These are phyloP conservation scores for Mirounga angustirostris DNA, from an alignment of 2,113 vertebrate species.

Conservation along the genomic window DNA sequence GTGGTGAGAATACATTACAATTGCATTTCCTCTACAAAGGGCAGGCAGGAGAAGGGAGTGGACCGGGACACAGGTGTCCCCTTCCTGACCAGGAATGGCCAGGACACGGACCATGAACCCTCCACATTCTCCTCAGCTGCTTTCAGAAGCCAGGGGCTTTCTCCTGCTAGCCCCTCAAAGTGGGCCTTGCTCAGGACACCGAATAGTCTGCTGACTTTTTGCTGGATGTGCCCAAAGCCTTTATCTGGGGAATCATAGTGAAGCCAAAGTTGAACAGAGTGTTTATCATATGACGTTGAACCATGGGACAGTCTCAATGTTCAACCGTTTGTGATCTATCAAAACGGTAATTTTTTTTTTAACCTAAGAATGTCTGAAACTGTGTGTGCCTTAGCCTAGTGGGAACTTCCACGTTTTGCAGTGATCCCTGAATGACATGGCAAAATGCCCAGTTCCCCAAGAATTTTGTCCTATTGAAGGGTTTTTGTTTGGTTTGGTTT, in stretches of 20 bases:
- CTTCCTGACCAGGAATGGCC: conserved; percentile 29
- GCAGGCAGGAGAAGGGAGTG: conserved; percentile 77
- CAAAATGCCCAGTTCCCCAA: not conserved
- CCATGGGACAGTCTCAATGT: conserved; percentile 62
- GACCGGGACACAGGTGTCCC: conserved; percentile 86
- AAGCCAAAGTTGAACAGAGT: conserved; percentile 81
- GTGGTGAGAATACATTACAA: conserved; percentile 82
- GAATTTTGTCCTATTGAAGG: not conserved
- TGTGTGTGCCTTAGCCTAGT: conserved; percentile 49
- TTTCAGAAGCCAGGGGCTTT: not conserved
- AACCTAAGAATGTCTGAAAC: not conserved
- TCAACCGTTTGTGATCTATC: conserved; percentile 63
- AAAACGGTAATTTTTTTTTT: not conserved
- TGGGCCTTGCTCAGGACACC: not conserved
- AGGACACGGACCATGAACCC: not conserved
- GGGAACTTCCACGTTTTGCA: conserved; percentile 68
- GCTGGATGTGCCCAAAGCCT: conserved; percentile 73
- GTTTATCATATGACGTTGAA: not conserved
- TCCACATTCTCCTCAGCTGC: not conserved
- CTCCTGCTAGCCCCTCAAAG: not conserved
- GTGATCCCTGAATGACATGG: not conserved
- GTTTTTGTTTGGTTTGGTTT: not conserved
- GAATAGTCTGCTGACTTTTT: conserved; percentile 52
- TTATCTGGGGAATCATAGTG: conserved; percentile 77
- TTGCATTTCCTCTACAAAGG: conserved; percentile 86